Evolutionary conservation across 2,888 invertebrate genomes (phyloP).

Genomic region (Epiblema foenella): DNA sequence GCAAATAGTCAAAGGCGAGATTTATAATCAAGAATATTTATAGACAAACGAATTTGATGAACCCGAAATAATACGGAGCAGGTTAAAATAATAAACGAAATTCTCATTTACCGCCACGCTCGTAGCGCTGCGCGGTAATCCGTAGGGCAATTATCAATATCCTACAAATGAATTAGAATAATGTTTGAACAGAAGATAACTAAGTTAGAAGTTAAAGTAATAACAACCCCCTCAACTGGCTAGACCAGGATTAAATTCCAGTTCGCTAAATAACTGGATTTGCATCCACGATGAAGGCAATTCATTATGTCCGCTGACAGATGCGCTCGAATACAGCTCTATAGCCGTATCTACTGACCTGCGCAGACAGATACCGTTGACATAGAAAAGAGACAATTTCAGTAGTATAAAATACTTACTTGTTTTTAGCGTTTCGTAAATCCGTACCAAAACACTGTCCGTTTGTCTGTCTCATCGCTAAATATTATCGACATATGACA

Average conservation of each 20-base stretch:
- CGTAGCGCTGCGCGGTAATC: no score
- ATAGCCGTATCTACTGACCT: neutral
- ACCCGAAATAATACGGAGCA: no score
- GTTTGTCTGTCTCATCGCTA: no score
- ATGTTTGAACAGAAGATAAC: neutral
- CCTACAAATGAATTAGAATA: neutral
- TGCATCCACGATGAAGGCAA: constrained; percentile 46
- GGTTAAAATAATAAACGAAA: no score
- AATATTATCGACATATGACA: no score
- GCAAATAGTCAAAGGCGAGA: no score
- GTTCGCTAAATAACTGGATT: constrained; percentile 52
- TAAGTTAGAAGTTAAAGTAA: neutral
- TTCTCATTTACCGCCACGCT: no score
- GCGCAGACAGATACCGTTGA: neutral
- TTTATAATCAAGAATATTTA: no score
- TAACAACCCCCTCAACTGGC: constrained; percentile 1
- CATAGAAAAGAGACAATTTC: neutral
- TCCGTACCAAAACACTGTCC: no score
- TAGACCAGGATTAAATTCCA: constrained; percentile 43
- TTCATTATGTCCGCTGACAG: constrained; percentile 47
- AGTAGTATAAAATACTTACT: neutral
- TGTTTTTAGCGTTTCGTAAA: neutral
- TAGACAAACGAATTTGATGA: no score
- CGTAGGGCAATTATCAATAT: neutral
- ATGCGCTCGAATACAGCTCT: constrained; percentile 19